Evolutionary conservation across 1,140 invertebrate species (phyloP), one percentile per base, ranked within the genome.

Genomic region (Nasonia giraulti): DNA sequence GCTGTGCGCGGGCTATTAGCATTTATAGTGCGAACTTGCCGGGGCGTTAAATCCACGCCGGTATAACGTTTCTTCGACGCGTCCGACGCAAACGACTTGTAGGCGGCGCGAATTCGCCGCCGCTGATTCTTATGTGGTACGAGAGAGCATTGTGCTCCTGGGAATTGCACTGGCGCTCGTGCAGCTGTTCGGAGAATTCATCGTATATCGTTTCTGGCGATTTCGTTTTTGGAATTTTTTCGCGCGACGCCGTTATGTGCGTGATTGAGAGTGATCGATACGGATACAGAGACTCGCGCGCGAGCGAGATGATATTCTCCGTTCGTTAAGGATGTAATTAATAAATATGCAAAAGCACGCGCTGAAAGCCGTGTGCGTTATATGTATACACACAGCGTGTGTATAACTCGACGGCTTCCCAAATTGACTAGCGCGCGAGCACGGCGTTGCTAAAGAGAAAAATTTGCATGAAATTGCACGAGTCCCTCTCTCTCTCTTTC

Each of bases 11-110:
- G 14, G 83, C 83, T 82, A 89, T 90, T 89, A 90, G 87, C 88
- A 89, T 89, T 90, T 89, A 89, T 89, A 89, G 14, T 20, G 55
- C 88, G 87, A 89, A 90, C 85, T 90, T 89, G 85, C 82, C 80
- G 77, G 80, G 82, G 69, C 84, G 86, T 88, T 88, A 88, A 87
- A 88, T 88, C 85, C 86, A 87, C 86, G 87, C 87, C 83, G 12
- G 69, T 44, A 44, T 40, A 40, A 84, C 50, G 40, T 14, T 89
- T 87, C 87, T 87, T 86, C 82, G 75, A 27, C 75, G 77, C 75
- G 77, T 50, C 31, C 76, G 85, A 78, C 86, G 83, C 83, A 86
- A 86, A 83, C 80, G 68, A 77, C 40, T 47, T 14, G 75, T 47
- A 77, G 14, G 20, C 40, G 75, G 40, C 17, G 0, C 23, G 47